These are phyloP conservation scores for Donacobius atricapilla DNA, from an alignment of 2,113 vertebrate genomes.

Conservation along the genomic window DNA sequence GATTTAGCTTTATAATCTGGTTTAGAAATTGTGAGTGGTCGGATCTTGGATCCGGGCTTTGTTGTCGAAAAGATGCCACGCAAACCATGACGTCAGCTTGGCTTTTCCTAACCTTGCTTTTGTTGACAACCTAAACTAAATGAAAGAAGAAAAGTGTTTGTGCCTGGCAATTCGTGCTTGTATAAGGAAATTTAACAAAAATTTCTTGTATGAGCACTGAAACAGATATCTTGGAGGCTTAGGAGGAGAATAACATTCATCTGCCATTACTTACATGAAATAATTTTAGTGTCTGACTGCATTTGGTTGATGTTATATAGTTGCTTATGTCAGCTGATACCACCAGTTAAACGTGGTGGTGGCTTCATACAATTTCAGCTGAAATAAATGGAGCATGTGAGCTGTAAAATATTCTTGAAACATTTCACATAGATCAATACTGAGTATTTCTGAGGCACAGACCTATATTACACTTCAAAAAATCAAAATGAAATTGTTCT, in stretches of 20 bases:
- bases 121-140: background rate
- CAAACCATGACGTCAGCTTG: constrained; percentile 35
- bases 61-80: constrained; percentile 41
- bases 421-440: background rate
- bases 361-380: background rate
- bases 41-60: constrained; percentile 77
- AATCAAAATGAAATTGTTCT: background rate
- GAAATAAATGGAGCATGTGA: background rate
- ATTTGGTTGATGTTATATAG: background rate
- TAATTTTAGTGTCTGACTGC: background rate
- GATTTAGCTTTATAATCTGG: constrained; percentile 89
- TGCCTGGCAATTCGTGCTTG: constrained; percentile 22
- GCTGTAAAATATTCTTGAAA: background rate
- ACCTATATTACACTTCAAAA: background rate
- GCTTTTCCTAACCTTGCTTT: background rate
- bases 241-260: background rate
- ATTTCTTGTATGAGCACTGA: background rate
- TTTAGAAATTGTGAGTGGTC: constrained; percentile 82
- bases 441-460: background rate
- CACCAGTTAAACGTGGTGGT: background rate
- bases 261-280: background rate
- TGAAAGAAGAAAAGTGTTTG: background rate
- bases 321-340: background rate
- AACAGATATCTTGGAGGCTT: background rate
- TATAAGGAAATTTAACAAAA: too few species aligned